Percentiles rank a stretch among this genome's conserved stretches.
These are phyloP conservation scores for Xestia sexstrigata DNA, from an alignment of 2,888 invertebrate species.

Conservation along the genomic window DNA sequence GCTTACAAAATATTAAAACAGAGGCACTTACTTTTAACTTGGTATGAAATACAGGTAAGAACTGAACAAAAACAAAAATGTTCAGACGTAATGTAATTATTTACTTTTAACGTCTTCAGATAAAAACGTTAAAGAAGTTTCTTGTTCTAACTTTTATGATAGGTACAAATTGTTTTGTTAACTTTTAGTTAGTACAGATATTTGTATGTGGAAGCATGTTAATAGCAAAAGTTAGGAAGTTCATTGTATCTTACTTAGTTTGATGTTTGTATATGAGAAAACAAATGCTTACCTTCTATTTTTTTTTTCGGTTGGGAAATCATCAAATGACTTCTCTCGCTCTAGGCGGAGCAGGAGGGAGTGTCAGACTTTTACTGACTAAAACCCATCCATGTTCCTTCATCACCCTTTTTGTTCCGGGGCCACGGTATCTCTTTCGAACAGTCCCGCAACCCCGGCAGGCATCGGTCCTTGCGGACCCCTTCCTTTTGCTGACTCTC, in stretches of 20 bases:
- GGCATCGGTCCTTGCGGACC: too few species aligned
- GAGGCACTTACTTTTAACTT: background rate
- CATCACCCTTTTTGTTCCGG: too few species aligned
- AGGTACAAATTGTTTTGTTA: conserved; percentile 36
- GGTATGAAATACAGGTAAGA: background rate
- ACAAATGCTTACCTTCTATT: background rate
- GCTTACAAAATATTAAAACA: background rate
- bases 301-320: too few species aligned
- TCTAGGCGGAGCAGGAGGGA: too few species aligned
- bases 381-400: too few species aligned
- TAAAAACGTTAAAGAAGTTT: conserved; percentile 26
- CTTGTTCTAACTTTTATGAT: conserved; percentile 31
- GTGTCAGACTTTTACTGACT: too few species aligned
- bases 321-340: too few species aligned
- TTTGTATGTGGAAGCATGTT: conserved; percentile 25
- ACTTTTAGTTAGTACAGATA: conserved; percentile 20
- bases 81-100: conserved; percentile 6
- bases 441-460: too few species aligned
- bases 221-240: conserved; percentile 29
- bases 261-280: conserved; percentile 11
- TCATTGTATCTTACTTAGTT: conserved; percentile 23
- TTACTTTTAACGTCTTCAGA: conserved; percentile 20
- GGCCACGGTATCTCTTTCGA: too few species aligned
- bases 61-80: conserved; percentile 1
- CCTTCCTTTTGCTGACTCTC: too few species aligned